Evolutionary conservation across 2,113 vertebrate genomes (phyloP).

Genomic region (Otis tarda): DNA sequence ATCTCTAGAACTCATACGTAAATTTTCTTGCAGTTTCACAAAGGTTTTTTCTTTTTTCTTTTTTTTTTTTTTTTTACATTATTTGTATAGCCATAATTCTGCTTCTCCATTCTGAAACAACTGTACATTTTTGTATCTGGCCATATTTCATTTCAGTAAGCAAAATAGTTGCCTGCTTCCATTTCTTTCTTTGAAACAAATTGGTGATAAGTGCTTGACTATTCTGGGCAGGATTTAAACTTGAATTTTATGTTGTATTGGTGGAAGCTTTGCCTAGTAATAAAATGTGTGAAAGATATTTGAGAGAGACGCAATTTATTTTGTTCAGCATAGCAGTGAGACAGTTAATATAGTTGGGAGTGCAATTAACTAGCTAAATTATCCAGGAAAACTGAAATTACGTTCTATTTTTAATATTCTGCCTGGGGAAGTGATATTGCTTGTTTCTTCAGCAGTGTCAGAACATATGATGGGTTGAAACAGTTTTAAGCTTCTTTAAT

Average conservation of each 20-base stretch:
- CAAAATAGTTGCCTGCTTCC: neutral
- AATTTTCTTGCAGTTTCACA: neutral
- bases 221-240: neutral
- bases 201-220: neutral
- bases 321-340: neutral
- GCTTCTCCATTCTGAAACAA: neutral
- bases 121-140: neutral
- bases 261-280: neutral
- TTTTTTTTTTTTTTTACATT: neutral
- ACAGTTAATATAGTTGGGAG: neutral
- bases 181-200: neutral
- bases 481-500: neutral
- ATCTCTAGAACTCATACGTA: neutral
- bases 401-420: conserved; percentile 15
- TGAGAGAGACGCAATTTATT: neutral
- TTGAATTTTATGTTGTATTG: neutral
- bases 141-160: neutral
- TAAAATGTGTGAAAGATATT: neutral
- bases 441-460: neutral
- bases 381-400: neutral
- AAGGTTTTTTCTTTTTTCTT: neutral
- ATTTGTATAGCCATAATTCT: neutral
- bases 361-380: conserved; percentile 12
- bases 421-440: neutral
- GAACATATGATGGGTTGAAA: neutral